Conservation (phyloP, 2,888 invertebrate genomes). For the Oxyscelio sp. region DNA sequence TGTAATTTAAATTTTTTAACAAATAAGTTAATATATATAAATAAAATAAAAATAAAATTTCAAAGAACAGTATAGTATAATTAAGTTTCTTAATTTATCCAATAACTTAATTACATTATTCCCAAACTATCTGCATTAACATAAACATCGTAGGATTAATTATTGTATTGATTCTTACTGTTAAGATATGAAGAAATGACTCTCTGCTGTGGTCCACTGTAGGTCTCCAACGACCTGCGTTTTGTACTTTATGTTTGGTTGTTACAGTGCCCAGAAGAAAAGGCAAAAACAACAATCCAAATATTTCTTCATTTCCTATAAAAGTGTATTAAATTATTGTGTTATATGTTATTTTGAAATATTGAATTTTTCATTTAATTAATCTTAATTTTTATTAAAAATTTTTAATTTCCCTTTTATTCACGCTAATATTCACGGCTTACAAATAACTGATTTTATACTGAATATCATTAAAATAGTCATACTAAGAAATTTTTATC, state of each 20-base stretch:
- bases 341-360: neutral
- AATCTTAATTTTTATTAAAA: no score
- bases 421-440: no score
- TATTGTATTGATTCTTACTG: neutral
- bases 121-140: no score
- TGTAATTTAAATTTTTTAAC: neutral
- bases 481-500: no score
- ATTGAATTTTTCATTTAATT: no score
- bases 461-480: no score
- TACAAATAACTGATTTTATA: no score
- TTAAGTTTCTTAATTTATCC: neutral
- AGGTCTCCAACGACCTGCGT: constrained; percentile 1
- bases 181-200: neutral
- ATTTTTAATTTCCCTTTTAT: no score
- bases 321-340: constrained; percentile 5
- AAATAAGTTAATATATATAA: neutral
- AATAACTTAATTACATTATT: neutral
- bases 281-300: neutral
- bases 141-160: neutral
- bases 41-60: neutral
- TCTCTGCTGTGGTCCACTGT: neutral
- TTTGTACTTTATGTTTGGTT: neutral
- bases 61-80: neutral
- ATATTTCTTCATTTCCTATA: neutral
- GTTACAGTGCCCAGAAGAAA: neutral